Percentiles rank a stretch among this genome's conserved stretches.
Evolutionary conservation across 2,113 vertebrate species (phyloP).

Genomic region (Bothrops jararaca): DNA sequence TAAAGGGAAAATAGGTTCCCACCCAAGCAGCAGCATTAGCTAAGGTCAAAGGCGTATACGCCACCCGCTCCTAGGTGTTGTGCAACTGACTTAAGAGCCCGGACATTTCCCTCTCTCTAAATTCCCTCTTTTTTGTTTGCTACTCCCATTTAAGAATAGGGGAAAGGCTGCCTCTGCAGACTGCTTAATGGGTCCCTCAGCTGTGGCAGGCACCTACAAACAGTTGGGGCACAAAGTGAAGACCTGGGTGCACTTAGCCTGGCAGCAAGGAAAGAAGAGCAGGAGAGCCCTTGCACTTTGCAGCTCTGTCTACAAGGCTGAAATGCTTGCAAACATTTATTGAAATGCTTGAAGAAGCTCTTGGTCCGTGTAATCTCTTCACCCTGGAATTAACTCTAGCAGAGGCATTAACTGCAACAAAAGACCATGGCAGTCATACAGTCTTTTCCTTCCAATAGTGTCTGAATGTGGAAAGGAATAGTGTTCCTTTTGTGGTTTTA

Average conservation of each 20-base stretch:
- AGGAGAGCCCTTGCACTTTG: constrained; percentile 51
- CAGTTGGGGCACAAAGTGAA: constrained; percentile 36
- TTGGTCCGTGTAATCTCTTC: background rate
- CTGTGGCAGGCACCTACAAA: constrained; percentile 51
- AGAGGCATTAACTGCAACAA: background rate
- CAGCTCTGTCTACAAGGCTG: constrained; percentile 14
- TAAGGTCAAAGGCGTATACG: constrained; percentile 44
- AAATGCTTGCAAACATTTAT: constrained; percentile 30
- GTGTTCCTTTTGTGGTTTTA: background rate
- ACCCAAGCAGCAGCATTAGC: constrained; percentile 40
- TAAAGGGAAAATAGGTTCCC: constrained; percentile 33
- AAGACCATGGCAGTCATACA: background rate
- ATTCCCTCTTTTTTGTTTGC: background rate
- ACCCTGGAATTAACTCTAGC: background rate
- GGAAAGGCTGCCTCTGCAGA: constrained; percentile 14
- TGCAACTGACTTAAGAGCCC: background rate
- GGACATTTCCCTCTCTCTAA: background rate
- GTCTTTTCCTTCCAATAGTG: background rate
- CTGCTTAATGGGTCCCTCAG: background rate
- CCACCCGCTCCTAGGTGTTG: constrained; percentile 17
- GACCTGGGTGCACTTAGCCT: constrained; percentile 26
- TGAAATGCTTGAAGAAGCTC: background rate
- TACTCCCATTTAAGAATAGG: background rate
- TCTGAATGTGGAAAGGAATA: background rate
- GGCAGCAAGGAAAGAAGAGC: background rate